These are phyloP conservation scores for Onychostruthus taczanowskii DNA, from an alignment of 2,113 vertebrate species.

Conservation along the genomic window DNA sequence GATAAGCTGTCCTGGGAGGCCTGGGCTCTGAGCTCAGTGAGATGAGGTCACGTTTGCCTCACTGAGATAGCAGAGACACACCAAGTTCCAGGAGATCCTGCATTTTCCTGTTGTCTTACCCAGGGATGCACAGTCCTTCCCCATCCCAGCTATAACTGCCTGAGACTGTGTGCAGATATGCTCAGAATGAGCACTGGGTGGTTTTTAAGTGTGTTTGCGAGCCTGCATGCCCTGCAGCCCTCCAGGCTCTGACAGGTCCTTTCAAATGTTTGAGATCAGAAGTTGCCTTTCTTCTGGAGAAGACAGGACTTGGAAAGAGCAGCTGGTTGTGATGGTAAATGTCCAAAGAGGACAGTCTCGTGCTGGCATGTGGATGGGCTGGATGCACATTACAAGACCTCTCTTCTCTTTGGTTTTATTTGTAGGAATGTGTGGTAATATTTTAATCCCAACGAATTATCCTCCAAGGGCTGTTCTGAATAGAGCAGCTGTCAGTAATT, in stretches of 20 bases:
- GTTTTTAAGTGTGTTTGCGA: background rate
- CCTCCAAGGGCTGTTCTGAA: background rate
- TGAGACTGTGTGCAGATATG: background rate
- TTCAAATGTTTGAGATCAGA: background rate
- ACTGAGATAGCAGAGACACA: background rate
- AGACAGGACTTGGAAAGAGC: background rate
- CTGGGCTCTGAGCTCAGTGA: background rate
- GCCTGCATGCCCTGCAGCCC: background rate
- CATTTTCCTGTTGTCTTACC: background rate
- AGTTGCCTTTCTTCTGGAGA: background rate
- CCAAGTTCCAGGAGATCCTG: background rate
- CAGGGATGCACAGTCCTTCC: background rate
- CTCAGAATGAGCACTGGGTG: background rate
- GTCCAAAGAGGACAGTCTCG: background rate
- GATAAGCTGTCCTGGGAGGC: conserved; percentile 3
- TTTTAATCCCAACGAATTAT: conserved; percentile 16
- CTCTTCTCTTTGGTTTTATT: conserved; percentile 2
- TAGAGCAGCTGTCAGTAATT: conserved; percentile 17
- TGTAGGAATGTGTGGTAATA: background rate
- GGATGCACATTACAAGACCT: background rate
- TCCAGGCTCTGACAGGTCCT: background rate
- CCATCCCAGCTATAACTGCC: background rate
- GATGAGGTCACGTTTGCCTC: conserved; percentile 34
- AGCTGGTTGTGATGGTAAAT: background rate
- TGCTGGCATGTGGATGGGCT: background rate